Conservation (phyloP, 1,140 invertebrate genomes). For the Lepidurus arcticus region DNA sequence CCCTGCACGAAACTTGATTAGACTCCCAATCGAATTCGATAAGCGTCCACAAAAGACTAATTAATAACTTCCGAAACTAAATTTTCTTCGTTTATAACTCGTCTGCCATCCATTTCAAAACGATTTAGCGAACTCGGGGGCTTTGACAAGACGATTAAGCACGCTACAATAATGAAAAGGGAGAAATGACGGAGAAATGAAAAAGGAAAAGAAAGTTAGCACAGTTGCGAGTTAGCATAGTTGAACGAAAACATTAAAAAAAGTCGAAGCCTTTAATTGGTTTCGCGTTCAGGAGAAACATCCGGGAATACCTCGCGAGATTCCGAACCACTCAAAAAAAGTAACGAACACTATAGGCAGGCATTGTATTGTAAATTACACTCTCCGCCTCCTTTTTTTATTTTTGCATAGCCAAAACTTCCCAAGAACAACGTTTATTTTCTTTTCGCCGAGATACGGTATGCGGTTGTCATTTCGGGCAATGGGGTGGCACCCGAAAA, state of each 20-base stretch:
- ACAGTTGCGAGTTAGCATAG: background rate
- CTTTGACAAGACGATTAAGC: background rate
- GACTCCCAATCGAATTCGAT: background rate
- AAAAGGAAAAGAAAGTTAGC: background rate
- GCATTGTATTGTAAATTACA: slow-evolving; percentile 11
- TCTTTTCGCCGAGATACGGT: slow-evolving; percentile 13
- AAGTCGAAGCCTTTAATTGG: background rate
- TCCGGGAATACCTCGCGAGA: background rate
- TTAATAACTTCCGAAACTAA: too few species aligned
- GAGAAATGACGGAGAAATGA: too few species aligned
- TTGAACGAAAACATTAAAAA: background rate
- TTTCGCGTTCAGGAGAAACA: background rate
- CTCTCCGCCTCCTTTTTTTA: background rate
- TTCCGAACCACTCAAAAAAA: background rate
- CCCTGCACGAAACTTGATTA: background rate
- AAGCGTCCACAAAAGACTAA: too few species aligned
- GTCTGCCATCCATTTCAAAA: too few species aligned
- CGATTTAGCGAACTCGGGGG: too few species aligned
- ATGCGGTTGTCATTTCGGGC: slow-evolving; percentile 17
- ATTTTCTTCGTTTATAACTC: too few species aligned
- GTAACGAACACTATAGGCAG: background rate
- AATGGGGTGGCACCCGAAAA: background rate
- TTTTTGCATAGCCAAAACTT: background rate
- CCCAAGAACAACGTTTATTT: background rate
- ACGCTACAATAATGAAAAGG: background rate